These are phyloP conservation scores for Rotaria sp. DNA, from an alignment of 2,888 invertebrate genomes.

Conservation along the genomic window DNA sequence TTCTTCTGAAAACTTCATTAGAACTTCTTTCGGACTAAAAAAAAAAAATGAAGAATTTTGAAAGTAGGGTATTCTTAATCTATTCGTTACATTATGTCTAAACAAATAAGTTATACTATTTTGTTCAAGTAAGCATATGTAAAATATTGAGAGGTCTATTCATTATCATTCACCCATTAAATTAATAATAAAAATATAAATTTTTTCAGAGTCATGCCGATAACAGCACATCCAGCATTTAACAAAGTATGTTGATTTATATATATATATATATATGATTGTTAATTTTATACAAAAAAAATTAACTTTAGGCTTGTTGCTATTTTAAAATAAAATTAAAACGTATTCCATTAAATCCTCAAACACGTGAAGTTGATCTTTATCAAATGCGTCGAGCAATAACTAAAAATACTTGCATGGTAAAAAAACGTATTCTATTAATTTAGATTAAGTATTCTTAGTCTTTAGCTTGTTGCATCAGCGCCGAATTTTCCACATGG, in stretches of 20 bases:
- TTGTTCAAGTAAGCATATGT: no score
- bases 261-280: background rate
- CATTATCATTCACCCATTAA: no score
- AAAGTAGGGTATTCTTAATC: no score
- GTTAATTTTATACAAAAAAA: slow-evolving; percentile 44
- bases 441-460: no score
- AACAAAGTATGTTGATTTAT: slow-evolving; percentile 68
- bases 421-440: background rate
- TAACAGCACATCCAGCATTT: slow-evolving; percentile 88
- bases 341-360: slow-evolving; percentile 69
- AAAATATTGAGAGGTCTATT: no score
- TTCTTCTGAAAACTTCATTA: no score
- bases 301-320: slow-evolving; percentile 51
- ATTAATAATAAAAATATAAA: no score
- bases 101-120: no score
- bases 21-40: no score
- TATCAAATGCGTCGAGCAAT: slow-evolving; percentile 73
- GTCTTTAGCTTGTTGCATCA: slow-evolving; percentile 72
- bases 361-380: slow-evolving; percentile 70
- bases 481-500: slow-evolving; percentile 94
- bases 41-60: no score
- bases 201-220: slow-evolving; percentile 65
- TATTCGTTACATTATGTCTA: no score
- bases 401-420: slow-evolving; percentile 75
- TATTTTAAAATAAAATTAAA: slow-evolving; percentile 71